Base-by-base conservation (phyloP, 2,113 vertebrate species). In the Antigone vipio region DNA sequence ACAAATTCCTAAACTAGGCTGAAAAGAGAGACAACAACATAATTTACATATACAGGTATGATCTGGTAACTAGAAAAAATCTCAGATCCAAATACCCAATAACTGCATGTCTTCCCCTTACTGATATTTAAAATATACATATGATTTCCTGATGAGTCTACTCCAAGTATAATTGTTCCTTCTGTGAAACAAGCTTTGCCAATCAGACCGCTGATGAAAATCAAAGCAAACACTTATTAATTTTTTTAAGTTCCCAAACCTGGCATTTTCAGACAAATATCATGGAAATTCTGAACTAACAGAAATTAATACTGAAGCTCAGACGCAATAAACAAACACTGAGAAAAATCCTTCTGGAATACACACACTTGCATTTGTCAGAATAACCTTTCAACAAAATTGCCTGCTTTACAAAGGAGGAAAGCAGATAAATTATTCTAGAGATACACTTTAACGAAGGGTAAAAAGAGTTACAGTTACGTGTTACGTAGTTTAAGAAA, bases 261-360 rank as follows among this genome's bases (percentile, higher is more conserved):
- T 88, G 88, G 29, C 38, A 67, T 88, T 90, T 90, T 79, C 62
- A 58, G 47, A 59, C 2, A 82, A 92, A 59, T 62, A 89, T 52
- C 15, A 64, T 9, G 11, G 69, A 85, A 81, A 78, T 66, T 74
- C 55, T 71, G 52, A 95, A 72, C 15, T 50, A 89, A 69, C 35
- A 77, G 80, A 94, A 91, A 59, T 59, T 72, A 89, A 74, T 60
- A 60, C 30, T 69, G 64, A 89, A 60, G 35, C 55, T 89, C 59
- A 91, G 18, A 44, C 1, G 2, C 32, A 81, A 69, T 34, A 73
- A 83, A 73, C 32, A 60, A 85, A 78, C 38, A 77, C 22, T 24
- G 17, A n/a, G 29, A 73, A 93, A 60, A 60, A 83, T 32, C 3
- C 26, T 66, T 59, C 26, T 53, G 30, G 35, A 84, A 58, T 24